A percentile compares a stretch with the other conserved stretches of the same genome.
These are phyloP conservation scores for Periparus ater DNA, from an alignment of 2,797 vertebrate genomes.

Conservation along the genomic window DNA sequence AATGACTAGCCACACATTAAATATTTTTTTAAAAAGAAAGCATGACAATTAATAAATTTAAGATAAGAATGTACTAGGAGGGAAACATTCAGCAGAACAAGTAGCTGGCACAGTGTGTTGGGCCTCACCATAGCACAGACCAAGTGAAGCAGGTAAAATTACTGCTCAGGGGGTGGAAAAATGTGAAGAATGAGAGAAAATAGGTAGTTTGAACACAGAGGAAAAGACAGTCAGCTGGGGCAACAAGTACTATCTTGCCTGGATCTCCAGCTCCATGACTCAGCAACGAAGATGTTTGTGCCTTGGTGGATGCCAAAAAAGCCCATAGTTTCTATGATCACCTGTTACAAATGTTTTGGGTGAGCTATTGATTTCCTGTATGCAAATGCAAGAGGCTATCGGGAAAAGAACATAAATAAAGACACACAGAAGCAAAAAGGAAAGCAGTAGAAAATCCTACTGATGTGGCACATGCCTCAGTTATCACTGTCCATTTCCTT, in stretches of 20 bases:
- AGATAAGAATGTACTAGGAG: not conserved
- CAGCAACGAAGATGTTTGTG: not conserved
- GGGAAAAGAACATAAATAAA: not conserved
- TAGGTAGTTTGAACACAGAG: not conserved
- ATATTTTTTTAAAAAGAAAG: not conserved
- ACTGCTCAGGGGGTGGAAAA: not conserved
- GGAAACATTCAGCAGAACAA: not conserved
- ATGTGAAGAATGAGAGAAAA: not conserved
- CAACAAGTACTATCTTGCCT: not conserved
- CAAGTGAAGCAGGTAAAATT: not conserved
- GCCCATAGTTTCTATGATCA: not conserved
- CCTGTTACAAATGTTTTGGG: not conserved
- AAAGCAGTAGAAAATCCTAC: conserved; percentile 4
- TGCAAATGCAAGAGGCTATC: not conserved
- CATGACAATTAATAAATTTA: not conserved
- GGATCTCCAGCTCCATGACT: not conserved
- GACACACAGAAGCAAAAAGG: not conserved
- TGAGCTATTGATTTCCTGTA: not conserved
- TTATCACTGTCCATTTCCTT: conserved; percentile 3
- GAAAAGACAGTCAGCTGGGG: not conserved
- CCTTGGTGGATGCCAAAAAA: not conserved
- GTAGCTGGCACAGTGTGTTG: not conserved
- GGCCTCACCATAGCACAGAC: not conserved
- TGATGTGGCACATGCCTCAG: not conserved
- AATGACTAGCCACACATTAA: not conserved